Base-by-base conservation (phyloP, 2,888 invertebrate species). In the Oligia fasciuncula region DNA sequence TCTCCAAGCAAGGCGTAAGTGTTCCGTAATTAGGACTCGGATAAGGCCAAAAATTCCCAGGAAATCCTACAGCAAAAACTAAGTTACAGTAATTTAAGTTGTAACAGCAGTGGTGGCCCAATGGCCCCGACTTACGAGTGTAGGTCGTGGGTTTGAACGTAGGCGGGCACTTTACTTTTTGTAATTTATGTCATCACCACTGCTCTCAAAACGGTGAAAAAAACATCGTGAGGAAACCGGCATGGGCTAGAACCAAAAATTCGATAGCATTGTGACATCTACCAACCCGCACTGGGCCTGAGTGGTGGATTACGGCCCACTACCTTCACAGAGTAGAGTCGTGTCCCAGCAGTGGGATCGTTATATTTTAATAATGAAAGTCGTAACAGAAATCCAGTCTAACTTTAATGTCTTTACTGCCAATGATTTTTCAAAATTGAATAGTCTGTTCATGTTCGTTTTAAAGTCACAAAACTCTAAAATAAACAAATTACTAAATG, bases 1-100 rank as follows among this genome's bases (percentile, higher is more conserved):
- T 70, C 70, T 40, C 29, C 1, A 6, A 73, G 43, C 19, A n/a
- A 23, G 14, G 19, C 14, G 57, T 75, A 67, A 75, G 46, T 71
- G 81, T 51, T 66, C 60, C 67, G 6, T 49, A 81, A 69, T 54
- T 73, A 77, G 46, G 67, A 5, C n/a, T 29, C 40, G 11, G n/a
- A 79, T 69, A 70, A 49, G 19, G n/a, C 4, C 2, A 51, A 17
- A 51, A 63, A 75, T 5, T 62, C 19, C 5, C n/a, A 14, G 51
- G 14, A 74, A 74, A 43, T 29, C 5, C 5, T 60, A 6, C 35
- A 8, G 17, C 17, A 73, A 46, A 72, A 72, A 19, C 23, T 73
- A 29, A 11, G 5, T 23, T 35, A 49, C 29, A 6, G 11, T 57
- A 71, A 3, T 46, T 46, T 13, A 29, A 29, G 14, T n/a, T n/a